Evolutionary conservation across 2,113 vertebrate genomes (phyloP).

Genomic region (Pomatorhinus ruficollis): DNA sequence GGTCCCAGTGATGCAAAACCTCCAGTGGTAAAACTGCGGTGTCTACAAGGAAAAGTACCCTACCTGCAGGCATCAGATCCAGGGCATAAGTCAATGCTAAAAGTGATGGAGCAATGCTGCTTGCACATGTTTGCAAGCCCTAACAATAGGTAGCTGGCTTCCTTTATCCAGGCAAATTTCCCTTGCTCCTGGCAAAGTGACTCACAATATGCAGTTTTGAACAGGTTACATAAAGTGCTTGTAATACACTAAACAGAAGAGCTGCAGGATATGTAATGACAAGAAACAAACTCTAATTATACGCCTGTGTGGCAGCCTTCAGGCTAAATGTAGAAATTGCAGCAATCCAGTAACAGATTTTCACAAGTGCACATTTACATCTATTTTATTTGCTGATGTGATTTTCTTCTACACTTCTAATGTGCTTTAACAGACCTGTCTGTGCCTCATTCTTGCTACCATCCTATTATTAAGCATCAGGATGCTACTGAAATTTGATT

Average conservation of each 20-base stretch:
- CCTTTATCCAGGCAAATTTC: not conserved
- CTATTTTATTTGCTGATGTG: not conserved
- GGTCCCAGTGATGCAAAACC: not conserved
- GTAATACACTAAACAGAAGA: not conserved
- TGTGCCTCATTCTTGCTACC: not conserved
- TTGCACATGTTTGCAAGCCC: not conserved
- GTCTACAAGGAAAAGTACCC: not conserved
- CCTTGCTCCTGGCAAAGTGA: not conserved
- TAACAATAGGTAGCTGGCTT: not conserved
- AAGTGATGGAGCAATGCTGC: not conserved
- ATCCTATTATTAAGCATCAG: not conserved
- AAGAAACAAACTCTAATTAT: not conserved
- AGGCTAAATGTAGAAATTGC: not conserved
- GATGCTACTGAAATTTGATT: not conserved
- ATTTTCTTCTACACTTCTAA: not conserved
- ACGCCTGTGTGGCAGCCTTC: not conserved
- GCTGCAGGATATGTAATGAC: not conserved
- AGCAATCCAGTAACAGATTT: not conserved
- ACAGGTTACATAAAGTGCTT: not conserved
- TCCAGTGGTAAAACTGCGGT: not conserved
- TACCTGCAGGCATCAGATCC: accelerated
- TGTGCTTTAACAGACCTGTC: not conserved
- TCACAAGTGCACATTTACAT: not conserved
- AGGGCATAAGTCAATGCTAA: not conserved
- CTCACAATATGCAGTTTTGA: accelerated